A percentile compares a stretch with the other conserved stretches of the same genome.
phyloP scores from a whole-genome alignment of 2,888 invertebrate species.

The Limnephilus rhombicus region DNA sequence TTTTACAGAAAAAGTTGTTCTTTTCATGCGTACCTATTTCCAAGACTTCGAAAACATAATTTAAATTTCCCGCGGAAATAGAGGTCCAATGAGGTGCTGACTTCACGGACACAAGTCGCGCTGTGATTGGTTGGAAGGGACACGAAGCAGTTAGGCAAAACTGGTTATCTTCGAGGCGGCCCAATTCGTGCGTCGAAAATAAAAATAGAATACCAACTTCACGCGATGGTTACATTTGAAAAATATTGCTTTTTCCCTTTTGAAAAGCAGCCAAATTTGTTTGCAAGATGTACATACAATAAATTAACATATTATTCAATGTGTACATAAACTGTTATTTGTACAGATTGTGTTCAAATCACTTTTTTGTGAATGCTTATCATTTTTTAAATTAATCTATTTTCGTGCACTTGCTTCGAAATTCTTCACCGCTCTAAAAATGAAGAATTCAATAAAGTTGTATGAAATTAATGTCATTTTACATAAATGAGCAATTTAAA shows the following conservation, averaged over 20 bases:
- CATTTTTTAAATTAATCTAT: not conserved
- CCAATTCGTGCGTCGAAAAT: not conserved
- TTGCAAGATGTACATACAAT: not conserved
- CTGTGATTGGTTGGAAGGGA: not conserved
- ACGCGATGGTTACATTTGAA: not conserved
- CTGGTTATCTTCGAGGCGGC: not conserved
- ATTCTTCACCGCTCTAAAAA: not conserved
- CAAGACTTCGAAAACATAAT: not conserved
- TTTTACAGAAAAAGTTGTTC: not conserved
- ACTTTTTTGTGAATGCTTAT: not conserved
- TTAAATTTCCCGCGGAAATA: not conserved
- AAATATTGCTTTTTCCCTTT: not conserved
- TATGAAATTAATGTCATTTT: too few relatives aligned
- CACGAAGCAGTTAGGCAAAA: not conserved
- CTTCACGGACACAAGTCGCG: conserved; percentile 15
- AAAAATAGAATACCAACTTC: not conserved
- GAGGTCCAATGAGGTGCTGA: not conserved
- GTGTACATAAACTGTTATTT: not conserved
- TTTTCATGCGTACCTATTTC: not conserved
- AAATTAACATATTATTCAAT: not conserved
- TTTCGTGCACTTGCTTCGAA: not conserved
- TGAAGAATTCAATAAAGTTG: too few relatives aligned
- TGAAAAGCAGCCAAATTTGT: not conserved
- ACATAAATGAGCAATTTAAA: too few relatives aligned
- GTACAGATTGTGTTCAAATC: not conserved